Percentiles rank a stretch among this genome's conserved stretches.
Evolutionary conservation across 2,797 vertebrate species (phyloP).

Genomic region (Pelobates cultripes): DNA sequence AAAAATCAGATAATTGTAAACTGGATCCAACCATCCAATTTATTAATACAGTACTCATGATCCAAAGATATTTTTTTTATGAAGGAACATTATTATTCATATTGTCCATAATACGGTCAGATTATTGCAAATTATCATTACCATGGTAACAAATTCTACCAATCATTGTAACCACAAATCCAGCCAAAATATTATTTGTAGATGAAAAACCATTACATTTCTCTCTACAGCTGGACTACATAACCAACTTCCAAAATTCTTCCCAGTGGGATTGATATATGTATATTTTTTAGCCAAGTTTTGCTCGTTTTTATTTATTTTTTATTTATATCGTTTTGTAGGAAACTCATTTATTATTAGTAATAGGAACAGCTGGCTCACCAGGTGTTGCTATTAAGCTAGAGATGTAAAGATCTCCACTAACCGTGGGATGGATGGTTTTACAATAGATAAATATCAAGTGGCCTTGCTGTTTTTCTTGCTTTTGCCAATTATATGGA

Average conservation of each 20-base stretch:
- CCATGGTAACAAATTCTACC: neutral
- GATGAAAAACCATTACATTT: slow-evolving; percentile 17
- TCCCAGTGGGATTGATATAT: slow-evolving; percentile 8
- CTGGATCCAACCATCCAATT: neutral
- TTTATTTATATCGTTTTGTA: neutral
- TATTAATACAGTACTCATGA: neutral
- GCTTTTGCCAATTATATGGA: neutral
- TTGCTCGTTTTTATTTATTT: slow-evolving; percentile 14
- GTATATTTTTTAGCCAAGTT: slow-evolving; percentile 10
- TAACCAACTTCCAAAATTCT: slow-evolving; percentile 13
- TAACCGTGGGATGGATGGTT: slow-evolving; percentile 10
- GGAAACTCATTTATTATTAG: slow-evolving; percentile 22
- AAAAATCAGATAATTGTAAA: slow-evolving; percentile 4
- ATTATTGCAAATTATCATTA: neutral
- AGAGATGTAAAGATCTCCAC: slow-evolving; percentile 9
- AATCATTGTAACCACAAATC: neutral
- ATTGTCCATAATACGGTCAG: neutral
- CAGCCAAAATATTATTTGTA: slow-evolving; percentile 15
- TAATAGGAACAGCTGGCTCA: slow-evolving; percentile 29
- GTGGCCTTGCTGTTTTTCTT: neutral
- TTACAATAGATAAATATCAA: neutral
- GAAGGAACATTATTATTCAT: neutral
- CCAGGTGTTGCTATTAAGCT: slow-evolving; percentile 35
- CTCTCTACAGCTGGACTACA: slow-evolving; percentile 32
- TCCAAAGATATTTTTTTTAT: neutral